phyloP scores from a whole-genome alignment of 2,888 invertebrate genomes.

The Cerastis leucographa region DNA sequence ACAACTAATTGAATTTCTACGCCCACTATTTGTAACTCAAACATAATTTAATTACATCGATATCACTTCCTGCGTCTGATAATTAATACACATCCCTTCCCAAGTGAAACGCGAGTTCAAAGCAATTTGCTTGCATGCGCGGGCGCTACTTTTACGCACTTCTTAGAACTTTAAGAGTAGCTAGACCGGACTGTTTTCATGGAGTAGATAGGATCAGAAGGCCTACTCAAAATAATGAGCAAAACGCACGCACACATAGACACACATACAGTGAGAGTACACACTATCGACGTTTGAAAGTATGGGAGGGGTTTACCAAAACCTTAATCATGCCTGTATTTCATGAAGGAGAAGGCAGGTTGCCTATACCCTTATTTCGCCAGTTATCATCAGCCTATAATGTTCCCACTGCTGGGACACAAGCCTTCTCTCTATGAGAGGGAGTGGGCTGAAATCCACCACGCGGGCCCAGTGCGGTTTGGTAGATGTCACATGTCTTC shows the following conservation, averaged over 20 bases:
- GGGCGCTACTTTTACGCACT: slow-evolving; percentile 59
- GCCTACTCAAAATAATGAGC: background rate
- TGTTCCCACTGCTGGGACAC: too few species aligned
- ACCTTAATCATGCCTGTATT: background rate
- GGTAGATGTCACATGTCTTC: too few species aligned
- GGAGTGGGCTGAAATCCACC: too few species aligned
- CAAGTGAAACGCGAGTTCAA: slow-evolving; percentile 57
- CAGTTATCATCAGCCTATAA: too few species aligned
- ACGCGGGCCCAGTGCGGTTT: too few species aligned
- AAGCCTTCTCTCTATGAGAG: too few species aligned
- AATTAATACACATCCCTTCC: slow-evolving; percentile 25
- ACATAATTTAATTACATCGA: slow-evolving; percentile 19
- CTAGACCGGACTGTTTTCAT: slow-evolving; percentile 25
- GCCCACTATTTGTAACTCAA: background rate
- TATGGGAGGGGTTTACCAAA: background rate
- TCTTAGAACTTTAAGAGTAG: slow-evolving; percentile 49
- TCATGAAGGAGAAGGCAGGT: background rate
- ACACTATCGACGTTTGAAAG: background rate
- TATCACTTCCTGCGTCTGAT: slow-evolving; percentile 38
- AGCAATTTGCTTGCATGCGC: slow-evolving; percentile 56
- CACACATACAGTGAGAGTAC: background rate
- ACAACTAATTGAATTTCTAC: slow-evolving; percentile 12
- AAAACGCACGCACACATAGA: background rate
- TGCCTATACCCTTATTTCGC: too few species aligned
- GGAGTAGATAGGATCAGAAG: slow-evolving; percentile 17